Percentiles rank a stretch among this genome's conserved stretches.
These are phyloP conservation scores for Lutraria lutraria DNA, from an alignment of 2,888 invertebrate species.

Conservation along the genomic window DNA sequence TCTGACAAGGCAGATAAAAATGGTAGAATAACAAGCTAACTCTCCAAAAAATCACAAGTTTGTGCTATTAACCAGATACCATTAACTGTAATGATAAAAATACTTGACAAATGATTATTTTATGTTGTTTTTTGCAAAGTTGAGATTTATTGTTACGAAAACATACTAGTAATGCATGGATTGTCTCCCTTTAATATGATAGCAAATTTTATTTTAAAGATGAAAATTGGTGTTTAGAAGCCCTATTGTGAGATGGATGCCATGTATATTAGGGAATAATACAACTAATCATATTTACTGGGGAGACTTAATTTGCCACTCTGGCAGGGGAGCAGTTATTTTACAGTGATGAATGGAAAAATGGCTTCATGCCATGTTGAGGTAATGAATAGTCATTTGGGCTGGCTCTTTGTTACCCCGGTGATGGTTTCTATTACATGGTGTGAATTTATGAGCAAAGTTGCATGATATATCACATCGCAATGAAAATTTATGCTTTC, in stretches of 20 bases:
- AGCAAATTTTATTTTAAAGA: not conserved
- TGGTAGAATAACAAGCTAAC: not conserved
- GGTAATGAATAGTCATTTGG: conserved; percentile 25
- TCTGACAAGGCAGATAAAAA: not conserved
- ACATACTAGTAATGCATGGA: not conserved
- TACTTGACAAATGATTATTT: not conserved
- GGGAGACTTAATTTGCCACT: conserved; percentile 42
- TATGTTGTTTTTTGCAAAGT: not conserved
- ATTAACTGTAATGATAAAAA: not conserved
- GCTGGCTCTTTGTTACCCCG: conserved; percentile 27
- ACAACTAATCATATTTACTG: conserved; percentile 43
- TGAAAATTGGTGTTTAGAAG: conserved; percentile 6
- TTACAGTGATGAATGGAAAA: conserved; percentile 30
- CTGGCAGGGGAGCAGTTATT: conserved; percentile 43
- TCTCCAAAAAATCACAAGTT: not conserved
- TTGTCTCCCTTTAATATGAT: conserved; percentile 21
- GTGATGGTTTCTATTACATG: conserved; percentile 40
- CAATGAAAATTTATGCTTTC: conserved; percentile 16
- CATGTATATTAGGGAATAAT: conserved; percentile 47
- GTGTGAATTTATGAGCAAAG: conserved; percentile 26
- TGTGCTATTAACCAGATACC: not conserved
- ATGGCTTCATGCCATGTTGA: not conserved
- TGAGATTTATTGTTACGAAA: not conserved
- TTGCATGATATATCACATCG: conserved; percentile 26
- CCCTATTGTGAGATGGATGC: conserved; percentile 30